Conservation (phyloP, 2,113 vertebrate species). For the Ahaetulla prasina region DNA sequence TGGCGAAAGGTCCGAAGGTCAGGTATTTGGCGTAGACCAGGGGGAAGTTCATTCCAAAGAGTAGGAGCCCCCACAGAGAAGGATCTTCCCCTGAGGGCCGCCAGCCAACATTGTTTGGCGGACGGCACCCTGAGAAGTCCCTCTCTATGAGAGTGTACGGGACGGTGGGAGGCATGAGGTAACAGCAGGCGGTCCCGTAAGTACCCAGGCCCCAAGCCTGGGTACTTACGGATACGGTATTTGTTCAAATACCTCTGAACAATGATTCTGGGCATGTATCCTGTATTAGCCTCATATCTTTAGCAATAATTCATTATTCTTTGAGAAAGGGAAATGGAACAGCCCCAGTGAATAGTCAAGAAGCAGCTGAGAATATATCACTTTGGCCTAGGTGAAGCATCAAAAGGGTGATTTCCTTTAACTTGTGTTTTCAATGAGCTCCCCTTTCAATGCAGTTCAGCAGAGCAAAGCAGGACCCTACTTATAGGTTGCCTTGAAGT, state of each 20-base stretch:
- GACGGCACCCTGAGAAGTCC: too few species aligned
- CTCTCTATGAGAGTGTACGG: too few species aligned
- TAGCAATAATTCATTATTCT: neutral
- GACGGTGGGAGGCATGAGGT: too few species aligned
- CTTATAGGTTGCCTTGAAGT: neutral
- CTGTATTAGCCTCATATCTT: neutral
- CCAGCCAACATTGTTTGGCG: too few species aligned
- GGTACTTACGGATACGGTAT: too few species aligned
- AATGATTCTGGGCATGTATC: neutral
- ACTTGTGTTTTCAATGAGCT: neutral
- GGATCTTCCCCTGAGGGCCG: too few species aligned
- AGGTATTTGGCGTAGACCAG: too few species aligned
- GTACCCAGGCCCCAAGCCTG: too few species aligned
- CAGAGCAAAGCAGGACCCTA: neutral
- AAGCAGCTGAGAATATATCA: neutral
- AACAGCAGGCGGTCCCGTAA: too few species aligned
- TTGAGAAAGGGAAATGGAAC: neutral
- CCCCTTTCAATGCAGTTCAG: neutral
- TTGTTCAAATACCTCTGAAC: neutral
- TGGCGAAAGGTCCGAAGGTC: too few species aligned
- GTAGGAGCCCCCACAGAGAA: too few species aligned
- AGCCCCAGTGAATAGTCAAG: neutral
- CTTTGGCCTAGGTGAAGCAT: neutral
- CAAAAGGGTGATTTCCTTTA: neutral
- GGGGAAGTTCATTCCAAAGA: too few species aligned